A percentile compares a stretch with the other conserved stretches of the same genome.
Evolutionary conservation across 2,113 vertebrate species (phyloP).

Genomic region (Neogobius melanostomus): DNA sequence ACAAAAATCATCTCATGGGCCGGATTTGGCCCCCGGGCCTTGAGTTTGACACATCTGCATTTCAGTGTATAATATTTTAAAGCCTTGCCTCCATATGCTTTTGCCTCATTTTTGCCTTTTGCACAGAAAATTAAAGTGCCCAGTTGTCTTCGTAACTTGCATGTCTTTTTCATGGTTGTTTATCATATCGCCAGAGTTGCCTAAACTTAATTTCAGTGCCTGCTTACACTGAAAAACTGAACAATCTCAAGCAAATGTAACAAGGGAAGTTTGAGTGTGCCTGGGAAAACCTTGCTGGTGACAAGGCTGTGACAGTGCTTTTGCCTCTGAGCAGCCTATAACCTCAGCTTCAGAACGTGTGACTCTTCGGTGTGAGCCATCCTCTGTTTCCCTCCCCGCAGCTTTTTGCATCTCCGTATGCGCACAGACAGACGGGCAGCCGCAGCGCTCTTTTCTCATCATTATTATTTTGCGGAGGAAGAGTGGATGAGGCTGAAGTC

Average conservation of each 20-base stretch:
- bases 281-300: not conserved
- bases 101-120: too few relatives aligned
- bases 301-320: not conserved
- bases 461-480: slow-evolving; percentile 28
- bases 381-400: not conserved
- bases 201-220: too few relatives aligned
- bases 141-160: too few relatives aligned
- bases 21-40: too few relatives aligned
- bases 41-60: too few relatives aligned
- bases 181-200: too few relatives aligned
- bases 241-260: not conserved
- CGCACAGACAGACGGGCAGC: not conserved
- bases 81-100: too few relatives aligned
- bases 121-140: too few relatives aligned
- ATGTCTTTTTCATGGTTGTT: too few relatives aligned
- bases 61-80: too few relatives aligned
- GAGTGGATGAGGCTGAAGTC: slow-evolving; percentile 53
- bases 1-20: too few relatives aligned
- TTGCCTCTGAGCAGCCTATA: not conserved
- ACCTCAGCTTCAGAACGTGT: not conserved
- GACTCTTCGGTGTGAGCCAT: slow-evolving; percentile 5
- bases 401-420: not conserved
- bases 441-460: slow-evolving; percentile 13
- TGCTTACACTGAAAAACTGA: too few relatives aligned
- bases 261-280: not conserved